These are phyloP conservation scores for Bubo blakistoni DNA, from an alignment of 2,113 vertebrate species.

Conservation along the genomic window DNA sequence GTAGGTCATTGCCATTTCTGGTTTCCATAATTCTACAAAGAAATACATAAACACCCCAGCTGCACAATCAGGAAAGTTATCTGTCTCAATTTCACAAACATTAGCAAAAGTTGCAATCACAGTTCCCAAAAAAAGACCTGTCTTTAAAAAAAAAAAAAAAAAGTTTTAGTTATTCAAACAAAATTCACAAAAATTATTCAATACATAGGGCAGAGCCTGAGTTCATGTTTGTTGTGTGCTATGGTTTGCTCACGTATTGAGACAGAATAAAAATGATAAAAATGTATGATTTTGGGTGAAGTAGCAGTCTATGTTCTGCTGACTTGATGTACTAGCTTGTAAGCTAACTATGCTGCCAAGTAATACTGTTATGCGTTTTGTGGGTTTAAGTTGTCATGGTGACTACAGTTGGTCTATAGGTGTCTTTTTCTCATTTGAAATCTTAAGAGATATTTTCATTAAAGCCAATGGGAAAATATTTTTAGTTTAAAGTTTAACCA, in stretches of 20 bases:
- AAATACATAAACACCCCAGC: neutral
- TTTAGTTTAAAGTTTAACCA: constrained; percentile 13
- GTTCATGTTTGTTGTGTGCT: neutral
- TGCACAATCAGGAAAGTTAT: neutral
- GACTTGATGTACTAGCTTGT: neutral
- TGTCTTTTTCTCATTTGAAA: constrained; percentile 35
- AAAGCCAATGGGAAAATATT: neutral
- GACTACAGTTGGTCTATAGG: neutral
- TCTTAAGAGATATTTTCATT: constrained; percentile 23
- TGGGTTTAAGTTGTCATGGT: neutral
- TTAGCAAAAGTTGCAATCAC: neutral
- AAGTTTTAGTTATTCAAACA: neutral
- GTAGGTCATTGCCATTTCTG: neutral
- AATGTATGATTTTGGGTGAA: neutral
- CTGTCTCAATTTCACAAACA: neutral
- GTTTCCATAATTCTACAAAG: neutral
- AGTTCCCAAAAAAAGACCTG: neutral
- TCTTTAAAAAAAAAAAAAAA: neutral
- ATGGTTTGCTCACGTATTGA: neutral
- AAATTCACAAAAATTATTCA: neutral
- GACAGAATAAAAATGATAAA: neutral
- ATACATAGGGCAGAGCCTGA: neutral
- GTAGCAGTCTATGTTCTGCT: neutral
- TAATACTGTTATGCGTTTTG: neutral
- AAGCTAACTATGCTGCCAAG: neutral